Evolutionary conservation across 2,113 vertebrate genomes (phyloP), one percentile per base, ranked within the genome.

Genomic region (Ceuthmochares aereus): DNA sequence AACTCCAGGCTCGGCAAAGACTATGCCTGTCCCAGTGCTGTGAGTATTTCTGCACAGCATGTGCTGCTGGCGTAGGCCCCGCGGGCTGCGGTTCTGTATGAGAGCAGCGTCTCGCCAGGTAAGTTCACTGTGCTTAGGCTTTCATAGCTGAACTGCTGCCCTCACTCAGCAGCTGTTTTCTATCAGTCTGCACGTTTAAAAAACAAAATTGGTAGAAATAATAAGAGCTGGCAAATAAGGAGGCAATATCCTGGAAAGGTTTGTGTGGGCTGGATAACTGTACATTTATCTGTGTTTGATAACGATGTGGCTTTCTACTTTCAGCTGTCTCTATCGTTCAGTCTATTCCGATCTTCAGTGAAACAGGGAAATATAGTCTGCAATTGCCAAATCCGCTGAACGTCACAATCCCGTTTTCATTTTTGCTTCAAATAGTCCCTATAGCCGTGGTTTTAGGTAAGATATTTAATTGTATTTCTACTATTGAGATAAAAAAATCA

Each of bases 371-470:
- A 74, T 99, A 99, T 85, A 99, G 99, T 87, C 98, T 99, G 90
- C 97, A 97, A 40, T 94, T 99, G 95, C 99, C 99, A 30, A 98
- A 98, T 89, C 98, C 98, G 32, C 59, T 99, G 63, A 98, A 98
- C 6, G 86, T 98, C 51, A 98, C 98, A 18, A 90, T 99, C 93
- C 98, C 98, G 95, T 99, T 99, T 94, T 99, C 99, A 42, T 97
- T 98, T 87, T 91, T 99, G 84, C 98, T 99, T 94, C 96, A 98
- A 80, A 30, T 98, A 84, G 99, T 99, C 94, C 98, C 99, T 94
- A 97, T 99, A 91, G 87, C 98, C 49, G 96, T 99, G 98, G 98
- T 99, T 97, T 96, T 99, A 73, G 99, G 99, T 99, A 95, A 99
- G 99, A 97, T 90, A 20, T 30, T 77, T 47, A 12, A 30, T 27